Base-by-base conservation (phyloP, 2,797 vertebrate species). In the Sternotherus odoratus region DNA sequence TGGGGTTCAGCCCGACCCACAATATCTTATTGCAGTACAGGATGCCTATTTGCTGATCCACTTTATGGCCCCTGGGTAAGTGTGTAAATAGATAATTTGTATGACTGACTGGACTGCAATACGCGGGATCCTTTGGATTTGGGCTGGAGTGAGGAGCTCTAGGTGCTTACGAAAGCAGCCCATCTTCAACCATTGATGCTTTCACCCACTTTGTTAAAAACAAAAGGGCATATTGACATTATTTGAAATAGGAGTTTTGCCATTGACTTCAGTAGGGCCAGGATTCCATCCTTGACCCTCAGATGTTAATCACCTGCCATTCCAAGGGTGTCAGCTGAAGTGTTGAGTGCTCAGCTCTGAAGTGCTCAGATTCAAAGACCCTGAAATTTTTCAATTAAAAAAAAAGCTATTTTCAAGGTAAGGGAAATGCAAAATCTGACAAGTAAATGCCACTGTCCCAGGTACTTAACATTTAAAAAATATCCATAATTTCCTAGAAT, bases 161-260 rank as follows among this genome's bases (percentile, higher is more conserved):
- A 66, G n/a, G 46, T 46, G 51, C 36, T 89, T 79, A 57, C 24
- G 74, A 91, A 93, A 28, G 36, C 12, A 78, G 56, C 39, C 53
- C 72, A 4, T 23, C 2, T 48, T 88, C 80, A 30, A 91, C 60
- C 50, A 90, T 51, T 16, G 83, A 85, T 13, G 17, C 53, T 24
- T 24, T 48, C 26, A 30, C 43, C 12, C 21, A 26, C 7, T 80
- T 83, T 74, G 7, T 77, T 87, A 57, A 83, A 43, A 88, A 81
- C 19, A 79, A 43, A 89, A 89, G 13, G 83, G 86, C 43, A n/a
- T 12, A 51, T 0, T 93, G 50, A 36, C 8, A 15, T 50, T 92
- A 48, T 21, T 92, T 91, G 83, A 87, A 93, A 87, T 10, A 19
- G 33, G 75, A 82, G 21, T 75, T 94, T 93, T 96, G 56, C 23